Evolutionary conservation across 2,113 vertebrate species (phyloP).

Genomic region (Perognathus longimembris): DNA sequence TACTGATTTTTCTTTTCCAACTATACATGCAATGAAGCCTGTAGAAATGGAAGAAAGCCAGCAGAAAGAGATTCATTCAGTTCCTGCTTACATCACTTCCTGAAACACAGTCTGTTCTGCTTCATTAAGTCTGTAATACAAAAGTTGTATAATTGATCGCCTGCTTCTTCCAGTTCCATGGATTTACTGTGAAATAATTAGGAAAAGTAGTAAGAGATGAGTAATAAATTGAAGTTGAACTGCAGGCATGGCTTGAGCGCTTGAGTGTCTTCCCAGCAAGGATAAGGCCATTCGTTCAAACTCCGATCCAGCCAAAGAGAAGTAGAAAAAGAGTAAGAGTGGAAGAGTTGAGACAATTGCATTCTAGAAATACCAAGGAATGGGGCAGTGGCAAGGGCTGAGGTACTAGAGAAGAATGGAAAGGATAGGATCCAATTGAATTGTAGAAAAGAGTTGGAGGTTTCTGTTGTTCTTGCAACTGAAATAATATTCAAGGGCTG

Average conservation of each 20-base stretch:
- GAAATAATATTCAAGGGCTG: background rate
- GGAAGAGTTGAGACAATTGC: background rate
- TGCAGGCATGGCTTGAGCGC: no score
- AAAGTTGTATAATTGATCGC: background rate
- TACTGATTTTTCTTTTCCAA: background rate
- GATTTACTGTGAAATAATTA: background rate
- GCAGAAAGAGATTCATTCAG: background rate
- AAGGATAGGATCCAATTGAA: background rate
- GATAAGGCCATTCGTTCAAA: no score
- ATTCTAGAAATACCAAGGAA: no score
- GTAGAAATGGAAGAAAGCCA: background rate
- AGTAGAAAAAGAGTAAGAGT: background rate
- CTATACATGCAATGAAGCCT: background rate
- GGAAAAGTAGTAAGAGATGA: background rate
- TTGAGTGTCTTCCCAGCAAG: no score
- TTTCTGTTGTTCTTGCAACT: background rate
- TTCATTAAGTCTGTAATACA: background rate
- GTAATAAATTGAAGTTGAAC: background rate
- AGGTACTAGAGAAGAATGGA: background rate
- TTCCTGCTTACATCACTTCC: background rate
- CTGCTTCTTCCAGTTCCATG: background rate
- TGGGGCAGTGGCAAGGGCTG: rapidly evolving
- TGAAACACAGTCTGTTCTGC: background rate
- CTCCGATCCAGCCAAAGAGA: no score
- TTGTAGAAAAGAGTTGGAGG: background rate